A percentile compares a stretch with the other conserved stretches of the same genome.
Evolutionary conservation across 2,113 vertebrate species (phyloP).

Genomic region (Australoheros scitulus): DNA sequence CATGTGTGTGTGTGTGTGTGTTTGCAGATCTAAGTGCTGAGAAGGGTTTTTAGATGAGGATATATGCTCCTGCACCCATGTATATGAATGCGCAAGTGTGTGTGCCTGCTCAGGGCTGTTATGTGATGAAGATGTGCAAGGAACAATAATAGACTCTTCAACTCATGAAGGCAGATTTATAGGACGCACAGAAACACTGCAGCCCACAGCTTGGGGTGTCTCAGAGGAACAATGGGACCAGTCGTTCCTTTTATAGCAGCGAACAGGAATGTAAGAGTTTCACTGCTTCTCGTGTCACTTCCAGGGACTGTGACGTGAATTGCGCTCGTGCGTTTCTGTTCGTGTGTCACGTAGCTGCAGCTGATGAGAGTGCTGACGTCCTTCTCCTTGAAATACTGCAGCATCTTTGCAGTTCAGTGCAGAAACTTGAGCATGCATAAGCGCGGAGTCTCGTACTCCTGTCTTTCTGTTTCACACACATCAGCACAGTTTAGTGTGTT

Average conservation of each 20-base stretch:
- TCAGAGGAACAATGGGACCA: constrained; percentile 48
- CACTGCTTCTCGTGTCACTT: constrained; percentile 29
- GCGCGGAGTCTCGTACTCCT: neutral
- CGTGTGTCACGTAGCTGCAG: constrained; percentile 29
- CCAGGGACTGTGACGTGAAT: constrained; percentile 30
- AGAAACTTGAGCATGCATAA: neutral
- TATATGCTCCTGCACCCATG: neutral
- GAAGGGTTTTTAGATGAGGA: constrained; percentile 3
- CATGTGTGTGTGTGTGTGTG: neutral
- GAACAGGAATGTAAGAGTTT: constrained; percentile 25
- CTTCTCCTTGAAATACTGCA: constrained; percentile 51
- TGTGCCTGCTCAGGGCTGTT: constrained; percentile 14
- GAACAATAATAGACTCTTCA: constrained; percentile 33
- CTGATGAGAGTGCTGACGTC: constrained; percentile 38
- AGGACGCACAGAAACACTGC: constrained; percentile 10
- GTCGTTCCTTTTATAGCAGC: constrained; percentile 54
- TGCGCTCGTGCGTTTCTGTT: constrained; percentile 15
- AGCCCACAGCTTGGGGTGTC: constrained; percentile 20
- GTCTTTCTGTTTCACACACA: neutral
- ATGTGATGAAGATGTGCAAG: constrained; percentile 23
- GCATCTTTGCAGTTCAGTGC: constrained; percentile 12
- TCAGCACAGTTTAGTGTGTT: neutral
- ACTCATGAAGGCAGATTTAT: constrained; percentile 5
- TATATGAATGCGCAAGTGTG: neutral
- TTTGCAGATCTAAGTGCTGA: constrained; percentile 7